phyloP scores from a whole-genome alignment of 2,113 vertebrate genomes.

The Xiphorhynchus elegans region DNA sequence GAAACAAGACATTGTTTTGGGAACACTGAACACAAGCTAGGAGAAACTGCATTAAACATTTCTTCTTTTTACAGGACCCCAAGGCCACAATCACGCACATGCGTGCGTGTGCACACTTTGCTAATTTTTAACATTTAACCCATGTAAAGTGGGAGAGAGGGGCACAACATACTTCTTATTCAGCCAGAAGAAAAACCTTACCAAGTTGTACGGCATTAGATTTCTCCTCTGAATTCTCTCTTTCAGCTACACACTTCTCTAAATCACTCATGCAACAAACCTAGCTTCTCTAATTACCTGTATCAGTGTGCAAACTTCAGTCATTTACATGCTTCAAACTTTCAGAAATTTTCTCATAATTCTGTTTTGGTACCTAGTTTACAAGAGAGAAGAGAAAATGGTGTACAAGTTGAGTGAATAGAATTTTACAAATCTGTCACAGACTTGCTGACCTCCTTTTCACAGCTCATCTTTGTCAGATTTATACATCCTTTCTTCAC shows the following conservation, averaged over 20 bases:
- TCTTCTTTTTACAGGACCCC: neutral
- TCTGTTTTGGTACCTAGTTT: neutral
- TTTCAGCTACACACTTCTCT: neutral
- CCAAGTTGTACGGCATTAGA: neutral
- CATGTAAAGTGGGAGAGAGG: neutral
- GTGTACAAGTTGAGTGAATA: neutral
- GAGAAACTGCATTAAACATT: neutral
- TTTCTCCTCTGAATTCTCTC: neutral
- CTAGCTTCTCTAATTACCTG: neutral
- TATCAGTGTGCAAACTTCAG: neutral
- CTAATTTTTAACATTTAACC: neutral
- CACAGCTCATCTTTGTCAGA: neutral
- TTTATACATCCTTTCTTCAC: neutral
- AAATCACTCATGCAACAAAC: neutral
- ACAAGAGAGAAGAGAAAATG: neutral
- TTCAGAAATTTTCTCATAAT: neutral
- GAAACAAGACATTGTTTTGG: neutral
- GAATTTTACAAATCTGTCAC: neutral
- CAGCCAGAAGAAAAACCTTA: neutral
- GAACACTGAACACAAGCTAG: neutral
- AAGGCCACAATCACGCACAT: neutral
- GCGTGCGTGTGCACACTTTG: fast-evolving
- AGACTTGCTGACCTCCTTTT: neutral
- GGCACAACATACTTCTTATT: neutral
- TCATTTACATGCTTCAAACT: neutral